Percentiles rank a stretch among this genome's conserved stretches.
Evolutionary conservation across 2,113 vertebrate genomes (phyloP).

Genomic region (Telmatochromis sp.): DNA sequence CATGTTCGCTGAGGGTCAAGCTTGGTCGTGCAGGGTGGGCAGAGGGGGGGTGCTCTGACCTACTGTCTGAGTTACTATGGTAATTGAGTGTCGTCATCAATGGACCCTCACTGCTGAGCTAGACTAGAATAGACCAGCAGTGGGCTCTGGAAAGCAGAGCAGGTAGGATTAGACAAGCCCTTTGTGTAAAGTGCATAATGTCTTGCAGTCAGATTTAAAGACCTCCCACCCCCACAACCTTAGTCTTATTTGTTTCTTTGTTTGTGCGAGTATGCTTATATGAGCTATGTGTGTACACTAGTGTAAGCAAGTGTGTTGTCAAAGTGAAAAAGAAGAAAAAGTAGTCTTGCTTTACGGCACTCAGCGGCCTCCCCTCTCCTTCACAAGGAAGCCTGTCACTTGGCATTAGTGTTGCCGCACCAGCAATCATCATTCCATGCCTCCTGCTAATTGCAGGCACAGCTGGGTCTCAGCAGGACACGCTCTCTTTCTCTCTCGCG

Average conservation of each 20-base stretch:
- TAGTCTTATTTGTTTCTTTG: conserved; percentile 4
- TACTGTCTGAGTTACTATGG: conserved; percentile 94
- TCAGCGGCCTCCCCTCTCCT: conserved; percentile 79
- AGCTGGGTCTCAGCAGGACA: conserved; percentile 96
- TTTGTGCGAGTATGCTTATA: neutral
- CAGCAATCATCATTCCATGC: conserved; percentile 98
- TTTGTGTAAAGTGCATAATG: conserved; percentile 97
- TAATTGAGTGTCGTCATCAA: conserved; percentile 92
- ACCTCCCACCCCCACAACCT: conserved; percentile 65
- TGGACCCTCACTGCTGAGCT: conserved; percentile 87
- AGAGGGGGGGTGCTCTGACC: conserved; percentile 49
- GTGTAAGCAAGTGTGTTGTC: conserved; percentile 30
- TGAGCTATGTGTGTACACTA: conserved; percentile 21
- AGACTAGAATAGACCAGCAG: conserved; percentile 86
- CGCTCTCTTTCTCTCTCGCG: neutral
- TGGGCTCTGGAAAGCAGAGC: conserved; percentile 90
- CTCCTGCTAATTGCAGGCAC: conserved; percentile 99
- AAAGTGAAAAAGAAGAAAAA: conserved; percentile 38
- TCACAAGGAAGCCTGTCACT: conserved; percentile 88
- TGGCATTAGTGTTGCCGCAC: conserved; percentile 93
- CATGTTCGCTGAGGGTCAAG: conserved; percentile 67
- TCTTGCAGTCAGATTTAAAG: conserved; percentile 96
- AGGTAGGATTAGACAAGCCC: conserved; percentile 95
- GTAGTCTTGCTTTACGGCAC: conserved; percentile 47
- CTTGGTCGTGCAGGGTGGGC: conserved; percentile 56